A percentile compares a stretch with the other conserved stretches of the same genome.
Conservation (phyloP, 2,797 vertebrate genomes). For the Microchirus variegatus region DNA sequence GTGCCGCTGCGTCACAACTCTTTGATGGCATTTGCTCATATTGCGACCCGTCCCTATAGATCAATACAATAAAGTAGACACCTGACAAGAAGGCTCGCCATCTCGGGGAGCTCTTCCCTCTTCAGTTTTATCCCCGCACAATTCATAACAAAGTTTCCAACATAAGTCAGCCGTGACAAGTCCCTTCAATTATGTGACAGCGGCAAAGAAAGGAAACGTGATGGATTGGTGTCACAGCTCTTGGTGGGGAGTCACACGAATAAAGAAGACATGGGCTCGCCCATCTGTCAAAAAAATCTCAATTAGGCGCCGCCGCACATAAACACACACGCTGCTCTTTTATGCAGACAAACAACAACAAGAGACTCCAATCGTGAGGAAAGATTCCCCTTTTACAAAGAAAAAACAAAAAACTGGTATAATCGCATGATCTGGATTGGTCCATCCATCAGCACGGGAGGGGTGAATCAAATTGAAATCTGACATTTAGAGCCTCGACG, state of each 20-base stretch:
- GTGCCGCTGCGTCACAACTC: constrained; percentile 11
- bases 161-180: constrained; percentile 73
- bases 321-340: constrained; percentile 37
- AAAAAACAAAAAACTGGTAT: constrained; percentile 67
- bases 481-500: constrained; percentile 78
- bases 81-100: constrained; percentile 18
- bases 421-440: constrained; percentile 64
- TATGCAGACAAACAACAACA: constrained; percentile 42
- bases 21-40: constrained; percentile 44
- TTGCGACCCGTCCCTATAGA: constrained; percentile 52
- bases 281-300: constrained; percentile 71
- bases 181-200: constrained; percentile 70
- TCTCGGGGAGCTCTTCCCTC: constrained; percentile 32
- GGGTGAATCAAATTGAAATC: constrained; percentile 71
- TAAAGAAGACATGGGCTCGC: constrained; percentile 35
- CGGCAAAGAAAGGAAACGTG: constrained; percentile 56
- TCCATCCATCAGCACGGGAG: constrained; percentile 70
- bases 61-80: constrained; percentile 53
- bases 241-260: constrained; percentile 34
- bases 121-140: constrained; percentile 53
- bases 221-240: constrained; percentile 68
- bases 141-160: constrained; percentile 62
- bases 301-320: constrained; percentile 57
- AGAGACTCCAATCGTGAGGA: constrained; percentile 32
- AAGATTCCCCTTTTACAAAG: constrained; percentile 47